These are phyloP conservation scores for Sinopyrophorus schimmeli DNA, from an alignment of 2,888 invertebrate species.

Conservation along the genomic window DNA sequence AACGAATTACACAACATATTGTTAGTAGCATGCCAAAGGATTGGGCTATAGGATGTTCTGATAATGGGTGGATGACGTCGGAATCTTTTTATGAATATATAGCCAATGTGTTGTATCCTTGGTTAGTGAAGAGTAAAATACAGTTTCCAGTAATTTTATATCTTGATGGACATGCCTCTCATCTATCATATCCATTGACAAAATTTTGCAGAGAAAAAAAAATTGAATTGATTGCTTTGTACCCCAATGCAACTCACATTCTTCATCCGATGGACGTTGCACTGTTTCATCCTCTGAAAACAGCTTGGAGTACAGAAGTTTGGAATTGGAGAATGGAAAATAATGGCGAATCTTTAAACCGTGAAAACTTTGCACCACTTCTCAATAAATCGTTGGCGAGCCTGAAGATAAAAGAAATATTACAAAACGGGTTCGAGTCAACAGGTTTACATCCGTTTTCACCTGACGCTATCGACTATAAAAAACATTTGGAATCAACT, in stretches of 20 bases:
- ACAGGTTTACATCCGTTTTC: neutral
- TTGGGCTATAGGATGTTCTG: slow-evolving; percentile 33
- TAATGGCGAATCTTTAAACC: slow-evolving; percentile 34
- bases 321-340: slow-evolving; percentile 36
- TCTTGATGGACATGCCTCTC: slow-evolving; percentile 51
- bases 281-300: slow-evolving; percentile 47
- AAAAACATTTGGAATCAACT: too few species aligned
- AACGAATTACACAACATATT: slow-evolving; percentile 32
- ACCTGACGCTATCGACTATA: neutral
- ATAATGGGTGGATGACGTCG: slow-evolving; percentile 37
- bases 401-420: neutral
- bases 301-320: slow-evolving; percentile 42
- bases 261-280: slow-evolving; percentile 50
- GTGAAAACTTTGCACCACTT: slow-evolving; percentile 40
- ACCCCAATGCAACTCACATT: slow-evolving; percentile 50
- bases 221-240: slow-evolving; percentile 47
- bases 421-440: neutral
- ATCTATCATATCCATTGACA: slow-evolving; percentile 47
- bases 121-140: slow-evolving; percentile 38
- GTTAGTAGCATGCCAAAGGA: slow-evolving; percentile 27
- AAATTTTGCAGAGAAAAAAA: slow-evolving; percentile 48
- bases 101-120: slow-evolving; percentile 31
- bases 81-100: slow-evolving; percentile 36
- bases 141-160: slow-evolving; percentile 48
- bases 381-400: slow-evolving; percentile 26